Percentiles rank a stretch among this genome's conserved stretches.
These are phyloP conservation scores for Baccha elongata DNA, from an alignment of 2,888 invertebrate species.

Conservation along the genomic window DNA sequence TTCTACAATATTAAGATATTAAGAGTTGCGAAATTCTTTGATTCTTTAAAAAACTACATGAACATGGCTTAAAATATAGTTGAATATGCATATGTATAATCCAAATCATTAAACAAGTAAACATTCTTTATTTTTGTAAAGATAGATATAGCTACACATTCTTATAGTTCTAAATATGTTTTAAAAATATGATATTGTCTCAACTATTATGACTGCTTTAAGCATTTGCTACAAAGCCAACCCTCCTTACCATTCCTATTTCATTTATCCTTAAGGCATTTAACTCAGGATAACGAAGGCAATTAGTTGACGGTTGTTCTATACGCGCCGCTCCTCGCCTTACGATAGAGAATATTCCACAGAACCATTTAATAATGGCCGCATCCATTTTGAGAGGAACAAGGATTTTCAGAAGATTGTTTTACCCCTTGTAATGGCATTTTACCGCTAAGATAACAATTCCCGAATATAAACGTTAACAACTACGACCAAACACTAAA, in stretches of 20 bases:
- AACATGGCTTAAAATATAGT: no score
- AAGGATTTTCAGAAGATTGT: constrained; percentile 41
- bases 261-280: constrained; percentile 59
- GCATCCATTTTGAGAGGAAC: constrained; percentile 49
- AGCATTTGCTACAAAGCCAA: constrained; percentile 62
- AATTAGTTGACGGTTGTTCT: constrained; percentile 71
- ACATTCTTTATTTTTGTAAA: no score
- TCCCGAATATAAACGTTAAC: constrained; percentile 71
- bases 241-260: constrained; percentile 19
- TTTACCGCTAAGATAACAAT: constrained; percentile 72
- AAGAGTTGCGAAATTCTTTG: no score
- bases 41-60: no score
- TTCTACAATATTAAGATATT: no score
- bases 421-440: constrained; percentile 68
- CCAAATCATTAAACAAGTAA: no score
- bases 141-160: constrained; percentile 48
- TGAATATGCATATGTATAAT: no score
- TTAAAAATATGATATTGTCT: constrained; percentile 58
- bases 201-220: constrained; percentile 65
- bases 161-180: constrained; percentile 64
- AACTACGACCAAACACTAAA: constrained; percentile 64
- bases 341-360: constrained; percentile 18
- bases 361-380: constrained; percentile 50
- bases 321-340: constrained; percentile 3
- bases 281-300: constrained; percentile 71